These are phyloP conservation scores for Scopus umbretta DNA, from an alignment of 2,113 vertebrate genomes.

Conservation along the genomic window DNA sequence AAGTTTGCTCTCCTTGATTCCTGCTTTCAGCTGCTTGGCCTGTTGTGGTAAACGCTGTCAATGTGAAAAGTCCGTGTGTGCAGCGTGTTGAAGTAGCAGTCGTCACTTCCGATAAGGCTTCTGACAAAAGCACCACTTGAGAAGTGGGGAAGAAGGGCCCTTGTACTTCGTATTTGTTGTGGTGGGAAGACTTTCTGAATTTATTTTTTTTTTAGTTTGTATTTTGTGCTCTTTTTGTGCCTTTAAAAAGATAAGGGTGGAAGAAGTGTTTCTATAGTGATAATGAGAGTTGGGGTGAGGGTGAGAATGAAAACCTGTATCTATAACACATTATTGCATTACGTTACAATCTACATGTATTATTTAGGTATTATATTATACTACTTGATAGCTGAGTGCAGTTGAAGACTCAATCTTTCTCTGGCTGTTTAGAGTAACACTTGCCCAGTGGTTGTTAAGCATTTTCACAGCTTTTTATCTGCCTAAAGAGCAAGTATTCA, in stretches of 20 bases:
- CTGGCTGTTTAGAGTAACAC: background rate
- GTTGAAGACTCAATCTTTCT: background rate
- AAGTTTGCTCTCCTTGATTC: background rate
- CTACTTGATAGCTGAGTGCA: background rate
- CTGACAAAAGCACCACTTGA: background rate
- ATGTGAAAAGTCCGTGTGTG: background rate
- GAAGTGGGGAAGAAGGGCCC: background rate
- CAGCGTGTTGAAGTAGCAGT: background rate
- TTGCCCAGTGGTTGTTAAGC: background rate
- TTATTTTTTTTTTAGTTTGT: background rate
- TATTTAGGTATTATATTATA: background rate
- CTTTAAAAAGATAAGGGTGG: background rate
- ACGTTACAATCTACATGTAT: background rate
- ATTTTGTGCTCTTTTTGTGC: background rate
- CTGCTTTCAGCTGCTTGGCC: background rate
- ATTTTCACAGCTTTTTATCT: background rate
- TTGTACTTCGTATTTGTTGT: background rate
- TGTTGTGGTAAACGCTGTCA: background rate
- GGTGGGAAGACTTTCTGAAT: background rate
- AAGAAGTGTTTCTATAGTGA: background rate
- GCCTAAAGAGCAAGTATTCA: background rate
- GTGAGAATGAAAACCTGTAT: background rate
- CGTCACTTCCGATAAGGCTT: background rate
- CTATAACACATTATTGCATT: background rate
- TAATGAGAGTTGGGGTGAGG: background rate